Base-by-base conservation (phyloP, 2,113 vertebrate genomes). In the Hydropotes inermis region DNA sequence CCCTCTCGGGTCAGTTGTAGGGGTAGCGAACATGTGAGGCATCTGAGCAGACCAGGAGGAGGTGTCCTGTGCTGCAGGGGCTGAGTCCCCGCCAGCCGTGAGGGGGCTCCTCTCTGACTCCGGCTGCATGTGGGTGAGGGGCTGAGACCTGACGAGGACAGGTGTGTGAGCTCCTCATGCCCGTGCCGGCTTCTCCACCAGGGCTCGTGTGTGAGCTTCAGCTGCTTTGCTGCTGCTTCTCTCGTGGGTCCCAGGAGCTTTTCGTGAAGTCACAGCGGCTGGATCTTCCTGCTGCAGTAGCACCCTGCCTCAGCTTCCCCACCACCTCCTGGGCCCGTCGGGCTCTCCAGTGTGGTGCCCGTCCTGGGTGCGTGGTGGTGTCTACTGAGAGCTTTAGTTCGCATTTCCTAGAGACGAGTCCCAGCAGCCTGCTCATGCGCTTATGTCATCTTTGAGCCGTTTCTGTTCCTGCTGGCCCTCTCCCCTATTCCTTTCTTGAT, bases 11-110 rank as follows among this genome's bases (percentile, higher is more conserved):
- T 27, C 4, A 47, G 25, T 16, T 27, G 6, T 3, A 10, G 27
- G 67, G 25, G 5, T 1, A 28, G 55, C 0, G 55, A 52, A 23
- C 30, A 74, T 23, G 33, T 15, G 25, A 54, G 88, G 83, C 0
- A 4, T 45, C 47, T 5, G 57, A 28, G 10, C 33, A 52, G 60
- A 87, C 14, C 5, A 5, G 28, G 16, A 43, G 52, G 23, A 5
- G 7, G 7, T 39, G 12, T 50, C 60, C 36, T 16, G 11, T 87
- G 17, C 39, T 30, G 13, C n/a, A 4, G 17, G 60, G 39, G 25
- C 86, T 36, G 55, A 55, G 1, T 45, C 25, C 23, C 3, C 0
- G 0, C n/a, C 4, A 6, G 21, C 43, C 19, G 0, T 0, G 0
- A 17, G 21, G 16, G 43, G 10, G 60, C 16, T 16, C 2, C 0